Conservation (phyloP, 1,140 invertebrate species). For the Polypedilum pembai region DNA sequence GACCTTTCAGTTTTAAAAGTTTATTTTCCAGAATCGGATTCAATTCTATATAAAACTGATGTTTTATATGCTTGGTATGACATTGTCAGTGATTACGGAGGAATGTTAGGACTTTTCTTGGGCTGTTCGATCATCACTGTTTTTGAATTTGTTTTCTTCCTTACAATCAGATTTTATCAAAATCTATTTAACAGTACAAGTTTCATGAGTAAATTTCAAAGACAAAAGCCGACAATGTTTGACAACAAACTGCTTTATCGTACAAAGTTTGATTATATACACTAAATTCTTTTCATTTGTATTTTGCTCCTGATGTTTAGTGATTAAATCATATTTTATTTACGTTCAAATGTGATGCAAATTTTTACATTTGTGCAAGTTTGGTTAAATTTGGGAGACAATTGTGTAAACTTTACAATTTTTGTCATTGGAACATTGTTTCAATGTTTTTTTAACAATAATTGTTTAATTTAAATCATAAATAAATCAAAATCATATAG, state of each 20-base stretch:
- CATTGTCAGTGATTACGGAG: background rate
- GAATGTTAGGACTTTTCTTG: background rate
- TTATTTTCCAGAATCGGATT: background rate
- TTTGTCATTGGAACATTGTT: too few species aligned
- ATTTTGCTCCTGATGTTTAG: background rate
- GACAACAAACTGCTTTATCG: background rate
- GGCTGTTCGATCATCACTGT: background rate
- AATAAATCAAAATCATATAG: too few species aligned
- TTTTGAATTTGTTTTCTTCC: background rate
- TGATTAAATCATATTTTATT: too few species aligned
- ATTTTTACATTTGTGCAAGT: too few species aligned
- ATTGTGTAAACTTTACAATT: too few species aligned
- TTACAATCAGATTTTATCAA: background rate
- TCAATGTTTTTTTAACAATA: too few species aligned
- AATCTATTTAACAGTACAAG: background rate
- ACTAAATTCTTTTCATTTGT: background rate
- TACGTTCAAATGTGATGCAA: too few species aligned
- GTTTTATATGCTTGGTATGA: constrained; percentile 14
- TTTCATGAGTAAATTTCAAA: background rate
- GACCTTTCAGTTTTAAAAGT: background rate
- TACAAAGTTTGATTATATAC: background rate
- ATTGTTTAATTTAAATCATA: too few species aligned
- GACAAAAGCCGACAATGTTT: background rate
- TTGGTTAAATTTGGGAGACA: too few species aligned
- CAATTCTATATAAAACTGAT: background rate